phyloP scores from a whole-genome alignment of 2,797 vertebrate genomes.

The Artibeus jamaicensis region DNA sequence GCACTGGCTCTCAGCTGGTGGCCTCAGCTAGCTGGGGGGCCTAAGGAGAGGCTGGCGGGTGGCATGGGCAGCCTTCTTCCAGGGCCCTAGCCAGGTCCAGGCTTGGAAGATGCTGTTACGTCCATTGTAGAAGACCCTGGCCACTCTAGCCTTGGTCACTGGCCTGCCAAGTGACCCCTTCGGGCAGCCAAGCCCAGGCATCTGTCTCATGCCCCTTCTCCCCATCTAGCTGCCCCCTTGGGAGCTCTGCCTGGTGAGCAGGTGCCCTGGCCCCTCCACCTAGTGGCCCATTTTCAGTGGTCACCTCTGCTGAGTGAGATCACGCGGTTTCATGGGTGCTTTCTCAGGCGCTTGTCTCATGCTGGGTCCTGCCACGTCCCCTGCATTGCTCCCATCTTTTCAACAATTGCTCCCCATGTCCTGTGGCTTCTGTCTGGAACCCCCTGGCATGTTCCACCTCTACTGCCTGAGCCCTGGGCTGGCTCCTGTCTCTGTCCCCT shows the following conservation, averaged over 20 bases:
- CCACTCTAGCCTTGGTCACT: accelerated
- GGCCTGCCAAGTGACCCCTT: background rate
- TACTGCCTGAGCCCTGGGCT: background rate
- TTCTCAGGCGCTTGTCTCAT: background rate
- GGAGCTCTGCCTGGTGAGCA: background rate
- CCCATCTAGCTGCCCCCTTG: background rate
- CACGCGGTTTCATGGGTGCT: accelerated
- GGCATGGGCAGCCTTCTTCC: background rate
- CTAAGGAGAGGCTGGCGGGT: accelerated
- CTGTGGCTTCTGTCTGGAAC: background rate
- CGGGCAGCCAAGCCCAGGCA: background rate
- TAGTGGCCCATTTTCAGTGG: accelerated
- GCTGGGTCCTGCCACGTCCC: background rate
- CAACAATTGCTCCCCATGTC: accelerated
- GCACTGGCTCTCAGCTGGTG: background rate
- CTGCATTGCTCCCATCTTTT: background rate
- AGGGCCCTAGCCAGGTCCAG: background rate
- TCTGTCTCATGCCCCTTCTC: background rate
- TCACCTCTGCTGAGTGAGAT: background rate
- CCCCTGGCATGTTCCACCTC: accelerated
- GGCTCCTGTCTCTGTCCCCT: background rate
- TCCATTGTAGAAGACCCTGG: background rate
- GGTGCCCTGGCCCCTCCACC: background rate
- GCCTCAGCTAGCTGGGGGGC: background rate
- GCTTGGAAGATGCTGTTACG: background rate